phyloP scores from a whole-genome alignment of 2,888 invertebrate genomes.

The Caenorhabditis zanzibari region DNA sequence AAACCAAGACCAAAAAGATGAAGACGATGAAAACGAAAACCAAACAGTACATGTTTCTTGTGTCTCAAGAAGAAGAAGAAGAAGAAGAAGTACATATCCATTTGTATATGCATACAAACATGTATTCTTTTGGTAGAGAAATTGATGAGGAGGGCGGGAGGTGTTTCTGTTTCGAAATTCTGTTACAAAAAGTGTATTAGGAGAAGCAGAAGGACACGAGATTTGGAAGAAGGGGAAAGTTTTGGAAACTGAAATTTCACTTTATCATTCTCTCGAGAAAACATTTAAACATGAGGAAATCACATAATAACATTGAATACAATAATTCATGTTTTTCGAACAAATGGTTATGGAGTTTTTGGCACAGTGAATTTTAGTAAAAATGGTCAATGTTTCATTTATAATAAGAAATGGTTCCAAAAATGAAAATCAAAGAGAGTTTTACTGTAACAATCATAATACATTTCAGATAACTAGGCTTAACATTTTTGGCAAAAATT shows the following conservation, averaged over 20 bases:
- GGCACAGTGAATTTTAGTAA: no score
- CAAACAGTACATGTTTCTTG: constrained; percentile 1
- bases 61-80: constrained; percentile 34
- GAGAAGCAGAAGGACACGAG: constrained; percentile 33
- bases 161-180: not conserved
- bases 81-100: constrained; percentile 28
- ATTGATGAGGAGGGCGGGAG: constrained; percentile 14
- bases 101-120: not conserved
- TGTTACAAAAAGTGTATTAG: constrained; percentile 3
- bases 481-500: not conserved
- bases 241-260: not conserved
- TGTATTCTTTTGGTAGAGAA: constrained; percentile 16
- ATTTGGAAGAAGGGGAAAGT: not conserved
- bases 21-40: constrained; percentile 36
- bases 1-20: constrained; percentile 6
- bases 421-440: no score
- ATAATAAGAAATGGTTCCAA: no score
- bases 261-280: not conserved
- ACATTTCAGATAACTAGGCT: no score
- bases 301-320: not conserved
- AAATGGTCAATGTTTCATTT: no score
- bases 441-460: no score
- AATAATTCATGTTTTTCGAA: no score
- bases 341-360: no score
- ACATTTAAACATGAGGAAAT: not conserved